Base-by-base conservation (phyloP, 2,797 vertebrate genomes). In the Coccyzus lansbergi region DNA sequence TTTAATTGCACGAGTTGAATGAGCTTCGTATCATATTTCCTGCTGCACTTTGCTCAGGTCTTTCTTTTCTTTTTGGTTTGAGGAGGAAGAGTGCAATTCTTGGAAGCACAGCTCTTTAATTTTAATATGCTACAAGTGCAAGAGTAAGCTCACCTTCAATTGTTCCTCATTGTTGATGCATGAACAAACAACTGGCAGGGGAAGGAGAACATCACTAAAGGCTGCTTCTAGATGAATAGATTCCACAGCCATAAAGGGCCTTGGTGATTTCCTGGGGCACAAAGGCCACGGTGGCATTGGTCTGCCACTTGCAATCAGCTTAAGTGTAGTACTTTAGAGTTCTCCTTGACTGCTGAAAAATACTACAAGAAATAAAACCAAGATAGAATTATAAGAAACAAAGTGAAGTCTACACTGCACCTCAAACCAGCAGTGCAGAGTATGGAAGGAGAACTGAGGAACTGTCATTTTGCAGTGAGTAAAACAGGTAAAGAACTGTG, bases 141-240 rank as follows among this genome's bases (percentile, higher is more conserved):
- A 72, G n/a, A 91, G 55, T 26, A 68, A 91, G 59, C 63, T 95
- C 85, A 94, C 93, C 94, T 96, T 95, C 89, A 87, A 9, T 49
- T 81, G 72, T 70, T 94, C 63, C 76, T 95, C 77, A 65, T 79
- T 85, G 78, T 88, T 0, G 5, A 95, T 79, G 84, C 83, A 76
- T 76, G 82, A 93, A 87, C 69, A 95, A 93, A 86, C 76, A 92
- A 60, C 76, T 56, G 77, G 55, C 80, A 86, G 40, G 44, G 79
- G 70, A 93, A 42, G 69, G 49, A 93, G 82, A 81, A 71, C 55
- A n/a, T 19, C 80, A 80, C 67, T 29, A 15, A 89, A 81, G 75
- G 65, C 59, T 86, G 24, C 76, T 91, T 88, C 84, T 59, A 46
- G 79, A 91, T 40, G 12, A 70, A 76, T 56, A 88, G 52, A 21